Conservation (phyloP, 2,113 vertebrate genomes). For the Nothocercus nigrocapillus region DNA sequence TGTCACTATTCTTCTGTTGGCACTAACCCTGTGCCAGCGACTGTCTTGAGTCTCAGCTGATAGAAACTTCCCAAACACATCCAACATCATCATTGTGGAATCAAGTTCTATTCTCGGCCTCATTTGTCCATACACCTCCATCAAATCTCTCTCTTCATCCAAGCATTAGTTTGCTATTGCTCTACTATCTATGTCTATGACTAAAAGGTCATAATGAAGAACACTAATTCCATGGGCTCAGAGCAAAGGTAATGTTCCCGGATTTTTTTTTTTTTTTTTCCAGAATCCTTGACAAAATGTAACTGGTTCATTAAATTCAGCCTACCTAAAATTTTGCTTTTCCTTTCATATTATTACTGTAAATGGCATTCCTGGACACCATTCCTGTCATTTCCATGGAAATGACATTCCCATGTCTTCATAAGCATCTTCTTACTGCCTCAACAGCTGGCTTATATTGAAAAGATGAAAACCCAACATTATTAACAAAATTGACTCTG, state of each 20-base stretch:
- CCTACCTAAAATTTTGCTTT: not conserved
- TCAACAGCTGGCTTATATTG: not conserved
- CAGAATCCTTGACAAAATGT: not conserved
- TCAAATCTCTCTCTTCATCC: not conserved
- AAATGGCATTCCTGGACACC: not conserved
- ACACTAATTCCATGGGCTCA: not conserved
- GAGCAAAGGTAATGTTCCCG: not conserved
- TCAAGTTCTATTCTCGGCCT: not conserved
- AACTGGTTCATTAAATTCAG: not conserved
- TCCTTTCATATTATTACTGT: accelerated
- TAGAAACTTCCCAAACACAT: not conserved
- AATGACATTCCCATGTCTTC: not conserved
- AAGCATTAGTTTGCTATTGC: not conserved
- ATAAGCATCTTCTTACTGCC: accelerated
- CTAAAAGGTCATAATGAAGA: not conserved
- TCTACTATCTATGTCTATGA: not conserved
- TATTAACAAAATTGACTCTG: not conserved
- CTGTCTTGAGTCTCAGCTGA: not conserved
- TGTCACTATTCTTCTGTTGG: not conserved
- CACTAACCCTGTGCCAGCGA: not conserved
- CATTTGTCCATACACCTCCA: not conserved
- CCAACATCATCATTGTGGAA: accelerated
- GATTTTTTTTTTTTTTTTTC: not conserved
- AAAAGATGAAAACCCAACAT: not conserved
- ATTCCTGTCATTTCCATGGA: no score